These are phyloP conservation scores for Oscarella lobularis DNA, from an alignment of 37 sponge, comb jelly and placozoan species.

Conservation along the genomic window DNA sequence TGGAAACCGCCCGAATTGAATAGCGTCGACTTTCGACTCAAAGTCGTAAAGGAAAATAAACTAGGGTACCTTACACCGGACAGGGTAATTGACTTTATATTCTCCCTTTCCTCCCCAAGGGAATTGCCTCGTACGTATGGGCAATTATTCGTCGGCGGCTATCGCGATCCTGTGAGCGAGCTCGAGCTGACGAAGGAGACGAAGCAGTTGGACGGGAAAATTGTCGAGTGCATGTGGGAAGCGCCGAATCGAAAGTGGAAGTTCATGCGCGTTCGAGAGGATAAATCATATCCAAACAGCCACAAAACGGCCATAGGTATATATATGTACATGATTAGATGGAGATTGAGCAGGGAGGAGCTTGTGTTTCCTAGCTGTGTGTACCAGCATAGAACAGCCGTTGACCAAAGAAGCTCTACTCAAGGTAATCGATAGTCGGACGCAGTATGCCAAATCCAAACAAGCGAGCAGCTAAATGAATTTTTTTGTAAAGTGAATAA, in stretches of 20 bases:
- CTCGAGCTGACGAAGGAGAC: constrained; percentile 62
- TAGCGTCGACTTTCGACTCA: constrained; percentile 80
- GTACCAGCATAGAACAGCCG: constrained; percentile 48
- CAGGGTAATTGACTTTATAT: neutral
- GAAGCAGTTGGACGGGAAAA: constrained; percentile 50
- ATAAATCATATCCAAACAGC: constrained; percentile 86
- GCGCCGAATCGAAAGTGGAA: constrained; percentile 39
- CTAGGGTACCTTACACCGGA: constrained; percentile 23
- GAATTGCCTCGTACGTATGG: constrained; percentile 48
- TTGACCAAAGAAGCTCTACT: constrained; percentile 60
- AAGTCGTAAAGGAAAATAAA: constrained; percentile 34
- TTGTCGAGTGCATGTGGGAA: constrained; percentile 88
- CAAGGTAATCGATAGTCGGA: constrained; percentile 31
- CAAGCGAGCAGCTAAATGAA: too few species aligned
- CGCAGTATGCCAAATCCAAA: too few species aligned
- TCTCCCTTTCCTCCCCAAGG: constrained; percentile 13
- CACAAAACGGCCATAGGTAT: constrained; percentile 64
- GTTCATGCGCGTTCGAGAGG: constrained; percentile 72
- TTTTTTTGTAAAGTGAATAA: too few species aligned
- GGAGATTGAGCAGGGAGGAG: neutral
- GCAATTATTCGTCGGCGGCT: constrained; percentile 54
- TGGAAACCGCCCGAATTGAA: constrained; percentile 95
- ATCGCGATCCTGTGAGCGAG: constrained; percentile 23
- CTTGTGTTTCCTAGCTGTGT: constrained; percentile 44
- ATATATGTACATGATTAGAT: neutral